Evolutionary conservation across 2,113 vertebrate species (phyloP).

Genomic region (Leptodactylus fuscus): DNA sequence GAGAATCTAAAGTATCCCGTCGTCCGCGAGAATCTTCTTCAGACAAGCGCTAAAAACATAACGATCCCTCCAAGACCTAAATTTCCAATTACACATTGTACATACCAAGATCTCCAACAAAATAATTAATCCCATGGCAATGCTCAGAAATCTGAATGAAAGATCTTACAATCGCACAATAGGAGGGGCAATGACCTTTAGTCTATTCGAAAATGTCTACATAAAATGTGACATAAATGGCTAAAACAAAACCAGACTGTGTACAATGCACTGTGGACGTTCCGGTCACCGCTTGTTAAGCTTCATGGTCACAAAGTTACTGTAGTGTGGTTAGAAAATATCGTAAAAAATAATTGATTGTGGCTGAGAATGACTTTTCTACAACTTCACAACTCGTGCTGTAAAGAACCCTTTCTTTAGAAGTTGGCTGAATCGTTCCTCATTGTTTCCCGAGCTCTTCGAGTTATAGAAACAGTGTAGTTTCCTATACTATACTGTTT

Average conservation of each 20-base stretch:
- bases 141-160: neutral
- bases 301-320: neutral
- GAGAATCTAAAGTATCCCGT: conserved; percentile 9
- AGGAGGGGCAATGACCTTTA: too few relatives aligned
- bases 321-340: too few relatives aligned
- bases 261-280: neutral
- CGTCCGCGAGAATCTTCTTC: conserved; percentile 2
- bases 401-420: neutral
- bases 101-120: neutral
- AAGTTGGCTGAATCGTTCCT: too few relatives aligned
- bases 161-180: neutral
- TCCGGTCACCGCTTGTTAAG: neutral
- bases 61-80: conserved; percentile 14
- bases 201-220: neutral
- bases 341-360: too few relatives aligned
- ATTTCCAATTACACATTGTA: neutral
- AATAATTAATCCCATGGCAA: conserved; percentile 10
- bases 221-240: neutral
- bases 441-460: too few relatives aligned
- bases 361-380: neutral
- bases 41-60: conserved; percentile 9
- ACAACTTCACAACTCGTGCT: neutral
- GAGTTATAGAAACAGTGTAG: too few relatives aligned
- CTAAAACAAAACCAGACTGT: neutral
- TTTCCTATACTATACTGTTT: too few relatives aligned